phyloP scores from a whole-genome alignment of 2,797 vertebrate genomes.

The Diplodus puntazzo region DNA sequence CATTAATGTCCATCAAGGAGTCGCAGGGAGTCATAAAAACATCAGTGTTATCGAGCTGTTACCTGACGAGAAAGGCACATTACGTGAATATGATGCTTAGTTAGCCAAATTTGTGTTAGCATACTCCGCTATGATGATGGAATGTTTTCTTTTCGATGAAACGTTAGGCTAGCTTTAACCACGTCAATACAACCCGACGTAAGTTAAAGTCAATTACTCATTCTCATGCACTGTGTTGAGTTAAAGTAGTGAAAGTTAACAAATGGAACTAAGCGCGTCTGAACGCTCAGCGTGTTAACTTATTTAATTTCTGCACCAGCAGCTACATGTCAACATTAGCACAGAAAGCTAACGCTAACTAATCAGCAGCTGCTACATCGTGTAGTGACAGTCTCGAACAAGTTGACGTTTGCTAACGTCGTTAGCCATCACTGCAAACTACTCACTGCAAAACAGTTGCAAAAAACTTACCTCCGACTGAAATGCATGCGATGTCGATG shows the following conservation, averaged over 20 bases:
- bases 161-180: slow-evolving; percentile 26
- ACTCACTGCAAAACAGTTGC: slow-evolving; percentile 24
- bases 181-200: background rate
- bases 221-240: background rate
- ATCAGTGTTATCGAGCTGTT: background rate
- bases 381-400: slow-evolving; percentile 54
- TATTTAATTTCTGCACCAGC: background rate
- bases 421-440: slow-evolving; percentile 39
- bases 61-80: background rate
- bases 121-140: slow-evolving; percentile 60
- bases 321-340: slow-evolving; percentile 66
- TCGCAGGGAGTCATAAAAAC: background rate
- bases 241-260: background rate
- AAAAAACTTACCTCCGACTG: slow-evolving; percentile 78
- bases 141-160: slow-evolving; percentile 65
- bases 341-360: slow-evolving; percentile 54
- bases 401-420: slow-evolving; percentile 59
- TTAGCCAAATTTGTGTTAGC: slow-evolving; percentile 64
- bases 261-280: fast-evolving
- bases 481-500: slow-evolving; percentile 78
- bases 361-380: slow-evolving; percentile 52
- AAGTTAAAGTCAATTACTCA: background rate
- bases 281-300: slow-evolving; percentile 9
- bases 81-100: slow-evolving; percentile 6
- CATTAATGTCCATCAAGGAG: background rate